Evolutionary conservation across 2,113 vertebrate species (phyloP), one percentile per base, ranked within the genome.

Genomic region (Chrysochloris asiatica): DNA sequence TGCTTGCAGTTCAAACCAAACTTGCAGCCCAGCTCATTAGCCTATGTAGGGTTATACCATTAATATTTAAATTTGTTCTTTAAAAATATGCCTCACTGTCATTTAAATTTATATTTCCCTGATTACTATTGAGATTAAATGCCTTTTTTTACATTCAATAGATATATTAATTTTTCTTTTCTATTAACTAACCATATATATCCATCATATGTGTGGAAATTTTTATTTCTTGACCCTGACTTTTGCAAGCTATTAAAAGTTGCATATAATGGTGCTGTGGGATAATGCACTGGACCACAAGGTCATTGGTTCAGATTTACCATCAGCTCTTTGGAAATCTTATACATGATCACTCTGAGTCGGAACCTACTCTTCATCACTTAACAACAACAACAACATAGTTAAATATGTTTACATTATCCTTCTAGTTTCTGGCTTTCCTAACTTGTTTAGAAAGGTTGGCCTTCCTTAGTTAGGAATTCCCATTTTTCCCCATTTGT

Each of bases 341-440:
- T n/a, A n/a, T n/a, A n/a, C n/a, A n/a, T n/a, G n/a, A n/a, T n/a
- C n/a, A n/a, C n/a, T n/a, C n/a, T n/a, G n/a, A n/a, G n/a, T n/a
- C n/a, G n/a, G n/a, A n/a, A n/a, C n/a, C n/a, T n/a, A n/a, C n/a
- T n/a, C n/a, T n/a, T n/a, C n/a, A n/a, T n/a, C n/a, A n/a, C n/a
- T n/a, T n/a, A n/a, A n/a, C n/a, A n/a, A n/a, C n/a, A n/a, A n/a
- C n/a, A n/a, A n/a, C n/a, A n/a, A n/a, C 85, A 50, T 38, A 41
- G 22, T 92, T n/a, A 78, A 80, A 54, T 43, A 28, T 48, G 4
- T 67, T 72, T 90, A 1, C 87, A 28, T 71, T 83, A 89, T 17
- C 47, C 72, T 81, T 43, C 41, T 83, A 10, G 2, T 41, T 93
- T 92, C 43, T 85, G n/a, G 8, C 19, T 93, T 90, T 79, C 19